phyloP scores from a whole-genome alignment of 2,113 vertebrate genomes.

The Variabilichromis moorii region DNA sequence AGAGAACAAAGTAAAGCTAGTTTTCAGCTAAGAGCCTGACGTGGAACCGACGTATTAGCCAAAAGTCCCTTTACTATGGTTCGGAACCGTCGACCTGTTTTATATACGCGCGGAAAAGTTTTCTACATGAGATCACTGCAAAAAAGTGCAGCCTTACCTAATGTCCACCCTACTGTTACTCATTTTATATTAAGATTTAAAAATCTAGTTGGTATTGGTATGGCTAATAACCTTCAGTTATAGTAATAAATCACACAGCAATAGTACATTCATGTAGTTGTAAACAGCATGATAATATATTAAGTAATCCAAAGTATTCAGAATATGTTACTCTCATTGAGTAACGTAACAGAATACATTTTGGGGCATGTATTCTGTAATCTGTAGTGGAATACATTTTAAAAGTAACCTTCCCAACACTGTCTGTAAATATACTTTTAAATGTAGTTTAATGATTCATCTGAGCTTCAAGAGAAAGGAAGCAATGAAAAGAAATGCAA shows the following conservation, averaged over 20 bases:
- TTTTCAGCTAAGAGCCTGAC: too few relatives aligned
- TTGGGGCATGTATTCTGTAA: background rate
- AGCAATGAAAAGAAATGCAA: background rate
- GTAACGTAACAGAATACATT: background rate
- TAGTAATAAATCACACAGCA: background rate
- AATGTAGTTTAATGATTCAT: background rate
- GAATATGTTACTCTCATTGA: background rate
- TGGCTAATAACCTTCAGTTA: background rate
- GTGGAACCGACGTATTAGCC: fast-evolving
- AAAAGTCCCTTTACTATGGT: too few relatives aligned
- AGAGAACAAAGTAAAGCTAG: fast-evolving
- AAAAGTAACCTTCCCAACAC: background rate
- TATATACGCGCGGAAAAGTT: too few relatives aligned
- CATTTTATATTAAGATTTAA: background rate
- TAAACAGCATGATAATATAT: background rate
- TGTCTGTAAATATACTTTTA: background rate
- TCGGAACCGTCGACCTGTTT: fast-evolving
- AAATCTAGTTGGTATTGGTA: background rate
- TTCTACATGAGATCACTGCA: fast-evolving
- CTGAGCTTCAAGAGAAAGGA: background rate
- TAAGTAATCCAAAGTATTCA: background rate
- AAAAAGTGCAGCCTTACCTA: too few relatives aligned
- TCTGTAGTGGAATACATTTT: background rate
- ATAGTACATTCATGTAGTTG: background rate
- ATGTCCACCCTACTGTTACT: too few relatives aligned